These are phyloP conservation scores for Pelochelys cantorii DNA, from an alignment of 2,797 vertebrate genomes.

Conservation along the genomic window DNA sequence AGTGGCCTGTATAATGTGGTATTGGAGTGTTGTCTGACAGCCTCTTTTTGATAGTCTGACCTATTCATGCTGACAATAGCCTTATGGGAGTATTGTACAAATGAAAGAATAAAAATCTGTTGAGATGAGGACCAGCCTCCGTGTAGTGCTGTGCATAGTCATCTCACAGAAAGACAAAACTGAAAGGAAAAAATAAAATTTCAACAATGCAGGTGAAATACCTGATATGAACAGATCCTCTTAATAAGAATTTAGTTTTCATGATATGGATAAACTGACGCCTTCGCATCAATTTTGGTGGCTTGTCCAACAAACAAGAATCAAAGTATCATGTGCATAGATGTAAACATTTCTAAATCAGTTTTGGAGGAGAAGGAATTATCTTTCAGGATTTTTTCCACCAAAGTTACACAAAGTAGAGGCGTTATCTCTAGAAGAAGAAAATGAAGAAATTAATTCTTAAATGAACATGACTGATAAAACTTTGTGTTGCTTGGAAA, in stretches of 20 bases:
- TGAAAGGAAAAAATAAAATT: slow-evolving; percentile 17
- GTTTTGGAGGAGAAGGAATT: neutral
- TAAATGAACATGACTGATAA: neutral
- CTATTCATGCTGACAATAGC: neutral
- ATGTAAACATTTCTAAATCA: neutral
- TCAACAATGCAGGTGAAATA: neutral
- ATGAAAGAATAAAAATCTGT: neutral
- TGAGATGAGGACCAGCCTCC: neutral
- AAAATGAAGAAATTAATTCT: neutral
- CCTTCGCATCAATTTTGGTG: neutral
- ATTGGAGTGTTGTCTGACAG: too few species aligned
- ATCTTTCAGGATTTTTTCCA: neutral
- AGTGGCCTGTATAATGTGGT: too few species aligned
- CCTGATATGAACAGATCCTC: slow-evolving; percentile 20
- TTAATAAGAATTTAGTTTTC: neutral
- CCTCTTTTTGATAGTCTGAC: too few species aligned
- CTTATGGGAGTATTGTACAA: neutral
- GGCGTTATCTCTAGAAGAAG: neutral
- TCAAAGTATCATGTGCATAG: slow-evolving; percentile 25
- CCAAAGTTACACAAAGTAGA: neutral
- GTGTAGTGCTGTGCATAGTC: neutral
- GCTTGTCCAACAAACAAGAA: neutral
- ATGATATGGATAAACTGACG: neutral
- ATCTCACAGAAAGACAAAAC: neutral
- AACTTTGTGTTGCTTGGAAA: neutral